Evolutionary conservation across 2,888 invertebrate species (phyloP).

Genomic region (Myopa testacea): DNA sequence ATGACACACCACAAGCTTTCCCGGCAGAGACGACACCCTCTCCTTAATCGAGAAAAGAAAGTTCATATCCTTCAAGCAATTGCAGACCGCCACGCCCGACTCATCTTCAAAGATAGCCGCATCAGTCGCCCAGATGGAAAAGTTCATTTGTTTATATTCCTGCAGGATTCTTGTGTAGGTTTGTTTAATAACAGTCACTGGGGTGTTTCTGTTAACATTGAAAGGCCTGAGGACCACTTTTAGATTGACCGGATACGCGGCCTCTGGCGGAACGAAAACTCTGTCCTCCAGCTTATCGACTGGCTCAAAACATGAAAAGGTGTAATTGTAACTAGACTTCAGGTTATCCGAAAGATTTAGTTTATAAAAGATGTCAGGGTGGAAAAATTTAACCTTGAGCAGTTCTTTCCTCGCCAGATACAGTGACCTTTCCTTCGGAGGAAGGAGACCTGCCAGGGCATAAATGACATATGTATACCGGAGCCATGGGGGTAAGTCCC

Average conservation of each 20-base stretch:
- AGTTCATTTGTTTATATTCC: neutral
- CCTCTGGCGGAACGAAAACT: too few relatives aligned
- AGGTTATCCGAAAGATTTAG: neutral
- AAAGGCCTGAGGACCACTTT: too few relatives aligned
- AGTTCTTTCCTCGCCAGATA: slow-evolving; percentile 28
- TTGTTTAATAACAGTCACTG: neutral
- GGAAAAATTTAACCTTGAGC: slow-evolving; percentile 9
- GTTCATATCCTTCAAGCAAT: neutral
- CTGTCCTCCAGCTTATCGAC: neutral
- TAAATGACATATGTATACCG: neutral
- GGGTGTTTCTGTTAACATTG: neutral
- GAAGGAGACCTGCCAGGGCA: neutral
- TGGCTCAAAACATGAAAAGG: neutral
- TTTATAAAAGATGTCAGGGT: neutral
- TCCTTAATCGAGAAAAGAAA: slow-evolving; percentile 9
- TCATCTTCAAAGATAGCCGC: neutral
- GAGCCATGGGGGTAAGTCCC: slow-evolving; percentile 6
- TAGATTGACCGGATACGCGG: too few relatives aligned
- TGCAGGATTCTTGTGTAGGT: neutral
- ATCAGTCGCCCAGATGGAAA: slow-evolving; percentile 1
- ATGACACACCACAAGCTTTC: slow-evolving; percentile 13
- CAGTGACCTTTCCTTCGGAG: slow-evolving; percentile 6
- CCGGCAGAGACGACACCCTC: slow-evolving; percentile 8
- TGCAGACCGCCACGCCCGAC: neutral
- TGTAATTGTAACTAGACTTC: neutral